A percentile compares a stretch with the other conserved stretches of the same genome.
Evolutionary conservation across 2,888 invertebrate genomes (phyloP).

Genomic region (Agelastica alni): DNA sequence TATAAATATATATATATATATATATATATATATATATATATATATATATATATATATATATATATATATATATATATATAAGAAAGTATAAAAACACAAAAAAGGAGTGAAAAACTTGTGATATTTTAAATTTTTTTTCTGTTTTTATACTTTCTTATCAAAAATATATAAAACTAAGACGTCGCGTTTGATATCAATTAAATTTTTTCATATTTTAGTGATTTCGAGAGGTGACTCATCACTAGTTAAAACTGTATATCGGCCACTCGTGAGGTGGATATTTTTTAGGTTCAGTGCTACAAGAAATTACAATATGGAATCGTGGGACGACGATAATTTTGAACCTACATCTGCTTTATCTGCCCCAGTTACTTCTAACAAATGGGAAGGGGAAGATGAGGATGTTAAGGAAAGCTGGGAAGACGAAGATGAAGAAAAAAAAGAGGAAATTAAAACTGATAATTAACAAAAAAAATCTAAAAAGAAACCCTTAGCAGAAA

Average conservation of each 20-base stretch:
- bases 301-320: slow-evolving; percentile 51
- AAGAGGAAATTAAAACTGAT: slow-evolving; percentile 62
- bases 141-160: slow-evolving; percentile 36
- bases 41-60: too few species aligned
- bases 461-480: slow-evolving; percentile 63
- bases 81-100: too few species aligned
- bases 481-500: slow-evolving; percentile 76
- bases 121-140: slow-evolving; percentile 34
- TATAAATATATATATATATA: too few species aligned
- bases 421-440: slow-evolving; percentile 83
- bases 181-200: slow-evolving; percentile 42
- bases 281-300: slow-evolving; percentile 43
- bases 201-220: slow-evolving; percentile 21
- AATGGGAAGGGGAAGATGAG: slow-evolving; percentile 89
- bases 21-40: too few species aligned
- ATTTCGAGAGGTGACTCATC: slow-evolving; percentile 24
- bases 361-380: slow-evolving; percentile 67
- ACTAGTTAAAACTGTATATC: slow-evolving; percentile 25
- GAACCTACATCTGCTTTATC: slow-evolving; percentile 62
- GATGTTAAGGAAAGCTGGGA: slow-evolving; percentile 94
- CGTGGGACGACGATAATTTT: slow-evolving; percentile 69
- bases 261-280: slow-evolving; percentile 48
- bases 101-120: too few species aligned
- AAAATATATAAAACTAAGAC: slow-evolving; percentile 41
- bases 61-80: too few species aligned